Evolutionary conservation across 35 echinoderm and acorn worm species (phyloP).

Genomic region (Apostichopus japonicus): DNA sequence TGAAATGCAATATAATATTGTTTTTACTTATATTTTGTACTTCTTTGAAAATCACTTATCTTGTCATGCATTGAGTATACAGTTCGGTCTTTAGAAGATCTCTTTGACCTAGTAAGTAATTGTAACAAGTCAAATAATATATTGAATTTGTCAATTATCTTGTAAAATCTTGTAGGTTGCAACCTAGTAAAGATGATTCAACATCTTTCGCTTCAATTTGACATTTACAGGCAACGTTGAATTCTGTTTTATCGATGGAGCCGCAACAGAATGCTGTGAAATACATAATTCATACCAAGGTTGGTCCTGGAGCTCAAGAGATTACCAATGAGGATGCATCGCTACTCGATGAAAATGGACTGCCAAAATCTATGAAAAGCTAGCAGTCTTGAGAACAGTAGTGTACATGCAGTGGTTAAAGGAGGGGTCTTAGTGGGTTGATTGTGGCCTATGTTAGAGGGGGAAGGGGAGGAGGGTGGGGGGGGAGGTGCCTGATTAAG

Average conservation of each 20-base stretch:
- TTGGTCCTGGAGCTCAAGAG: constrained; percentile 84
- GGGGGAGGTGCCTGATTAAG: too few species aligned
- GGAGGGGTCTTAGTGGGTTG: too few species aligned
- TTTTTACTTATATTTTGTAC: too few species aligned
- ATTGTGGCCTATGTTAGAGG: too few species aligned
- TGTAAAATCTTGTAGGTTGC: background rate
- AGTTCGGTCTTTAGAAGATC: too few species aligned
- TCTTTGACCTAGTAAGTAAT: too few species aligned
- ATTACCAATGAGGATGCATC: constrained; percentile 53
- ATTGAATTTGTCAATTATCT: background rate
- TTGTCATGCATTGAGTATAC: too few species aligned
- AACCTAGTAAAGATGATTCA: too few species aligned
- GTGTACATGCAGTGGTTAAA: too few species aligned
- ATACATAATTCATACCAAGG: constrained; percentile 91
- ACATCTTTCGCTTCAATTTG: background rate
- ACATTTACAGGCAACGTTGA: constrained; percentile 28
- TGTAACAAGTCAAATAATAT: background rate
- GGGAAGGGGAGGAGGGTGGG: too few species aligned
- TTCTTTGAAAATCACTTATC: too few species aligned
- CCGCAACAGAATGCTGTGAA: constrained; percentile 72
- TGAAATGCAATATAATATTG: too few species aligned
- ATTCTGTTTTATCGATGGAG: constrained; percentile 57
- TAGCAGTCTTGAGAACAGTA: background rate
- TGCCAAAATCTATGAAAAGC: constrained; percentile 57
- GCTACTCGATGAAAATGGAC: constrained; percentile 73